Conservation (phyloP, 2,113 vertebrate species). For the Odontophorus gujanensis region DNA sequence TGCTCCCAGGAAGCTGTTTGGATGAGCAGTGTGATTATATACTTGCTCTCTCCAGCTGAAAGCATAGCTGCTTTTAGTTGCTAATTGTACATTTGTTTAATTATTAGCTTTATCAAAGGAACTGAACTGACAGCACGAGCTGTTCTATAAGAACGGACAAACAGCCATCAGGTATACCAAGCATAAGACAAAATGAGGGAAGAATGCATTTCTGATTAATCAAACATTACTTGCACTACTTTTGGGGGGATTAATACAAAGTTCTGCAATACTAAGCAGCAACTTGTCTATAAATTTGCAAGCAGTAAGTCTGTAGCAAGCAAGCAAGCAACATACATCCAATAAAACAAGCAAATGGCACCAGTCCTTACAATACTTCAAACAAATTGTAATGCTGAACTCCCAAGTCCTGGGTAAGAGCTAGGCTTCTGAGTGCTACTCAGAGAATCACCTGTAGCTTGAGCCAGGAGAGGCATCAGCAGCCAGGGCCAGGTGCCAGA, state of each 20-base stretch:
- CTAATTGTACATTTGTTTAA: not conserved
- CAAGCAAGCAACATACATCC: not conserved
- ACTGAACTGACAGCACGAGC: not conserved
- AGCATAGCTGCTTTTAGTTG: constrained; percentile 1
- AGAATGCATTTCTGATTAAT: not conserved
- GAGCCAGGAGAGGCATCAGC: not conserved
- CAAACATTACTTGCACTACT: not conserved
- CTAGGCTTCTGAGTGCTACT: not conserved
- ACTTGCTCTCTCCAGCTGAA: not conserved
- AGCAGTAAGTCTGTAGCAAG: not conserved
- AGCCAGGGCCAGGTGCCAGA: too few relatives aligned
- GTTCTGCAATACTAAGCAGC: not conserved
- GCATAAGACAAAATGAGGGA: not conserved
- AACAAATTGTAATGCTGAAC: not conserved
- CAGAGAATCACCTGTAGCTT: not conserved
- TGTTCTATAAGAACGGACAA: constrained; percentile 21
- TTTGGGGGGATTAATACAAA: not conserved
- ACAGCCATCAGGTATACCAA: not conserved
- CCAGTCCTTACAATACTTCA: not conserved
- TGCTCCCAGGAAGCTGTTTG: not conserved
- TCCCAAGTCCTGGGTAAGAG: not conserved
- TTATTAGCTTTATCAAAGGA: constrained; percentile 38
- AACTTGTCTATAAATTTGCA: not conserved
- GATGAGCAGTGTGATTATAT: not conserved
- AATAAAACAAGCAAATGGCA: not conserved